Evolutionary conservation across 2,888 invertebrate species (phyloP).

Genomic region (Epistrophe grossulariae): DNA sequence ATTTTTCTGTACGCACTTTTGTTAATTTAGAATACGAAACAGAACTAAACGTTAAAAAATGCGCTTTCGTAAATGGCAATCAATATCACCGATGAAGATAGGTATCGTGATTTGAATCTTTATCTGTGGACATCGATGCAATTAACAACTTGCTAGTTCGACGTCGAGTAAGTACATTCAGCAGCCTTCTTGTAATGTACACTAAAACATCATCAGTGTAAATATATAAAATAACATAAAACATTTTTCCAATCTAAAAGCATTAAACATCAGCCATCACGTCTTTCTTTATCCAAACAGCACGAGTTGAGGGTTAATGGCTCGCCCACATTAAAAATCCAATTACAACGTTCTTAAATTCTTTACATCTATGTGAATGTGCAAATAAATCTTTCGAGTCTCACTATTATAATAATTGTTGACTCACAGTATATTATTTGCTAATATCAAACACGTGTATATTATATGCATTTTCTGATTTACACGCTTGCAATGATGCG

Average conservation of each 20-base stretch:
- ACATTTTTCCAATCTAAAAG: not conserved
- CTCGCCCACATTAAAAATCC: slow-evolving; percentile 42
- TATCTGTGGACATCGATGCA: no score
- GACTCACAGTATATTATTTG: slow-evolving; percentile 18
- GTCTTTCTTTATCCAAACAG: not conserved
- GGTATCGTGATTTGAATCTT: no score
- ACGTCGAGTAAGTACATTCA: not conserved
- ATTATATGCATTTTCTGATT: slow-evolving; percentile 21
- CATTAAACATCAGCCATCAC: not conserved
- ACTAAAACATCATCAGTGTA: not conserved
- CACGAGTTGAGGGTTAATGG: not conserved
- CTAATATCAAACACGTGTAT: slow-evolving; percentile 41
- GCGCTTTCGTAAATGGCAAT: no score
- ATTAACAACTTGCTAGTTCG: not conserved
- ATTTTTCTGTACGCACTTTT: no score
- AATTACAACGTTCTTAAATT: slow-evolving; percentile 22
- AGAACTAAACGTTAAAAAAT: no score
- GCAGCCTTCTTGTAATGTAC: not conserved
- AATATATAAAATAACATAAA: not conserved
- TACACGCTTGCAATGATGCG: slow-evolving; percentile 12
- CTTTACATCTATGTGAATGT: slow-evolving; percentile 10
- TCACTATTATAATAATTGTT: slow-evolving; percentile 4
- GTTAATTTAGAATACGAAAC: no score
- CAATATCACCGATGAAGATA: no score
- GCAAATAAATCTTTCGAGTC: slow-evolving; percentile 8